These are phyloP conservation scores for Pocillopora damicornis DNA, from an alignment of 64 coral and sea anemone species.

Conservation along the genomic window DNA sequence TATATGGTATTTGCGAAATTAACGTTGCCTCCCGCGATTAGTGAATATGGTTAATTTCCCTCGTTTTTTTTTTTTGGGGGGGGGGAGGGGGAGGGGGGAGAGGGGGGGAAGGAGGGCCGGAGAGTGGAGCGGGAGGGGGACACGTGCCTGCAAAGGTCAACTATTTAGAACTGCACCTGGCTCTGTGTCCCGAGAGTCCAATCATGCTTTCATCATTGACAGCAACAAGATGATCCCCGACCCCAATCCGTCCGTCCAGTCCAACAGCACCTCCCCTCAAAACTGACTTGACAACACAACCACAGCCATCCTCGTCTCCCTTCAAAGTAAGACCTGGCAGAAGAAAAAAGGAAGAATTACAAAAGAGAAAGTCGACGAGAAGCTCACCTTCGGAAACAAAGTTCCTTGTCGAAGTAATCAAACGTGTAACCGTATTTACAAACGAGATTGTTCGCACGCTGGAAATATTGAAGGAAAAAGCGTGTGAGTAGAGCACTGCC, in stretches of 20 bases:
- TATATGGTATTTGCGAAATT: neutral
- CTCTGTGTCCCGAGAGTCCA: conserved; percentile 69
- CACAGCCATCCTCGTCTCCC: conserved; percentile 76
- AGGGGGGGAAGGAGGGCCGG: too few species aligned
- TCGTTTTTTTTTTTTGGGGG: too few species aligned
- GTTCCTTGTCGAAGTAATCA: too few species aligned
- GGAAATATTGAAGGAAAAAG: too few species aligned
- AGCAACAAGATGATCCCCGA: conserved; percentile 84
- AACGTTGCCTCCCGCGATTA: neutral
- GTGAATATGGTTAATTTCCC: too few species aligned
- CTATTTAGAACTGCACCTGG: conserved; percentile 44
- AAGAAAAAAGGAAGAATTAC: neutral
- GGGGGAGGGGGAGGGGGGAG: too few species aligned
- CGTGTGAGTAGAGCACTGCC: too few species aligned
- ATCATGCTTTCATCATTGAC: conserved; percentile 98
- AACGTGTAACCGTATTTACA: too few species aligned
- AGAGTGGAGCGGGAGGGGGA: too few species aligned
- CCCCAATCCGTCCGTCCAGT: conserved; percentile 77
- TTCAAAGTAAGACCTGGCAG: conserved; percentile 71
- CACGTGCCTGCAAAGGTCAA: neutral
- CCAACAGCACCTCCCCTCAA: conserved; percentile 87
- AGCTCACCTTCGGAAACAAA: too few species aligned
- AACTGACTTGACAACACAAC: conserved; percentile 84
- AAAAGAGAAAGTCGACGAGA: too few species aligned
- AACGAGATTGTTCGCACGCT: too few species aligned